These are phyloP conservation scores for Limanda limanda DNA, from an alignment of 2,113 vertebrate genomes.

Conservation along the genomic window DNA sequence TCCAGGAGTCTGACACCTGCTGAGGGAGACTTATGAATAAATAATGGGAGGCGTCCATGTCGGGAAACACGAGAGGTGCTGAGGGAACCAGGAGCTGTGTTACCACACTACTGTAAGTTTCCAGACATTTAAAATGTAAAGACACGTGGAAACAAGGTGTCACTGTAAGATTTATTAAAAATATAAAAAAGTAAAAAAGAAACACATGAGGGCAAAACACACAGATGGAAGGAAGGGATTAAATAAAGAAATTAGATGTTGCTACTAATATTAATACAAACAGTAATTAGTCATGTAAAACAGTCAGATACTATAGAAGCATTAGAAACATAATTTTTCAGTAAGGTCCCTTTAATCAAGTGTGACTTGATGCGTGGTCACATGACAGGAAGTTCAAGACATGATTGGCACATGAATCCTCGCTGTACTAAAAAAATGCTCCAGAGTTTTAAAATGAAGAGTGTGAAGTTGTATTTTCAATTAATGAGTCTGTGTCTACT, in stretches of 20 bases:
- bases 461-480: too few relatives aligned
- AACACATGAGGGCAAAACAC: background rate
- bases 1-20: constrained; percentile 43
- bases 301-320: background rate
- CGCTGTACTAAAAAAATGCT: too few relatives aligned
- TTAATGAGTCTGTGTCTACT: too few relatives aligned
- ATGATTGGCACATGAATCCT: too few relatives aligned
- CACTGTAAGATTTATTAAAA: too few relatives aligned
- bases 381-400: too few relatives aligned
- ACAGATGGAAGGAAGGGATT: background rate
- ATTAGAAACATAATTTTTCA: too few relatives aligned
- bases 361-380: too few relatives aligned
- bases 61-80: constrained; percentile 53
- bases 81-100: background rate
- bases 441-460: too few relatives aligned
- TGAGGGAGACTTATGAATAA: constrained; percentile 62
- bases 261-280: background rate
- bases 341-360: too few relatives aligned
- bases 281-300: background rate
- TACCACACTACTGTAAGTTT: background rate
- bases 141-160: background rate
- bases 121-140: background rate
- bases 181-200: background rate
- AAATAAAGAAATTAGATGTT: background rate
- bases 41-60: constrained; percentile 42